A percentile compares a stretch with the other conserved stretches of the same genome.
phyloP scores from a whole-genome alignment of 2,797 vertebrate species.

The Nannoperca obscura region DNA sequence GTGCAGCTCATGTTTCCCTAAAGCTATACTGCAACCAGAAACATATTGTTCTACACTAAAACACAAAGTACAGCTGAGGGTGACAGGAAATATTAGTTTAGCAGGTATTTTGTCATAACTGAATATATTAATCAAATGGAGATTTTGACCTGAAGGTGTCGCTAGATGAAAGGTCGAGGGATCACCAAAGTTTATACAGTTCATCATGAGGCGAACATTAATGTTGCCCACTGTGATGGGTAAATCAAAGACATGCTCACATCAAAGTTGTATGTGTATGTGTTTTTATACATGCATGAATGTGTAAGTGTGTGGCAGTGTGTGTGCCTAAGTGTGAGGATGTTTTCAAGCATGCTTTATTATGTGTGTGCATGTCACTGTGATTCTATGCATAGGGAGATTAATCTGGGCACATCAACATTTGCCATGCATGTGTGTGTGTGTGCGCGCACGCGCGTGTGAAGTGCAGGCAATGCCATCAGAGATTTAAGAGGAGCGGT shows the following conservation, averaged over 20 bases:
- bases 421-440: conserved; percentile 19
- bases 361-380: conserved; percentile 35
- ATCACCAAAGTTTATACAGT: background rate
- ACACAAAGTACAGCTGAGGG: too few species aligned
- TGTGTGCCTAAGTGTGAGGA: conserved; percentile 1
- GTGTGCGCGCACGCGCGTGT: conserved; percentile 7
- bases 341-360: conserved; percentile 34
- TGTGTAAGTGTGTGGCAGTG: conserved; percentile 1
- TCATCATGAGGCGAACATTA: background rate
- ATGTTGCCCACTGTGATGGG: background rate
- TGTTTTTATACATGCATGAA: conserved; percentile 11
- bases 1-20: background rate
- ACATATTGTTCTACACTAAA: background rate
- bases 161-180: background rate
- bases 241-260: background rate
- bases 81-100: background rate
- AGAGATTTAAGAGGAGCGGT: conserved; percentile 45
- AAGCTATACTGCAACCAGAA: background rate
- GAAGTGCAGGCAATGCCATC: conserved; percentile 31
- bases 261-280: background rate
- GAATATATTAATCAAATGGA: too few species aligned
- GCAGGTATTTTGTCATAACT: background rate
- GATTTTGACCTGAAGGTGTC: background rate
- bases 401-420: conserved; percentile 29
- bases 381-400: conserved; percentile 25